Base-by-base conservation (phyloP, 2,888 invertebrate species). In the Euclidia mi region DNA sequence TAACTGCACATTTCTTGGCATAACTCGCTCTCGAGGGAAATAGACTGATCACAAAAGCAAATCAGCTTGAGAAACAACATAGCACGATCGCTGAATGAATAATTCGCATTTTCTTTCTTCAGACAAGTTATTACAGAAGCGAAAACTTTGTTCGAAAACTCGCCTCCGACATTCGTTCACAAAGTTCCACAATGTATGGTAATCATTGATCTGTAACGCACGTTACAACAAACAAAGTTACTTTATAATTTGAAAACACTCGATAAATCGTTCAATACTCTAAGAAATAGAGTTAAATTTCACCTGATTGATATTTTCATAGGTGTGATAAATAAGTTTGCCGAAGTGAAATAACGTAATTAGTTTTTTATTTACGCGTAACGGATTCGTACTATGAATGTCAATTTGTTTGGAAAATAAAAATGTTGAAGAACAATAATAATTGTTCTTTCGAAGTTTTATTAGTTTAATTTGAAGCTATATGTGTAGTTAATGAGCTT, bases 111-210 rank as follows among this genome's bases (percentile, higher is more conserved):
- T 66, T 63, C 64, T 66, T 73, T 53, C 76, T 61, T 62, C 41
- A 71, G 17, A 47, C 47, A 75, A 68, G 63, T 80, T 78, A 68
- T 65, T 73, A 72, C 67, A 46, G 47, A 72, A 71, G 43, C 47
- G 66, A 58, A 75, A 78, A 76, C 74, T 70, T 50, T 59, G 71
- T 70, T 64, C 46, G 49, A 61, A 70, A 80, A 75, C 71, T 78
- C 68, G 63, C 67, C 75, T 75, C 79, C 57, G 71, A 17, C 51
- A 77, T 71, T 47, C n/a, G 40, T 65, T 65, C 71, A 78, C 78
- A 83, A 83, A 83, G 76, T 60, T 58, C 48, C 47, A 48, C 60
- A 67, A 83, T 78, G 64, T 81, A 79, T 79, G 76, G 71, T 85
- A 85, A 86, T 87, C 83, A 81, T 65, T 44, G 31, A n/a, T n/a